Evolutionary conservation across 2,888 invertebrate species (phyloP).

Genomic region (Stomorhina lunata): DNA sequence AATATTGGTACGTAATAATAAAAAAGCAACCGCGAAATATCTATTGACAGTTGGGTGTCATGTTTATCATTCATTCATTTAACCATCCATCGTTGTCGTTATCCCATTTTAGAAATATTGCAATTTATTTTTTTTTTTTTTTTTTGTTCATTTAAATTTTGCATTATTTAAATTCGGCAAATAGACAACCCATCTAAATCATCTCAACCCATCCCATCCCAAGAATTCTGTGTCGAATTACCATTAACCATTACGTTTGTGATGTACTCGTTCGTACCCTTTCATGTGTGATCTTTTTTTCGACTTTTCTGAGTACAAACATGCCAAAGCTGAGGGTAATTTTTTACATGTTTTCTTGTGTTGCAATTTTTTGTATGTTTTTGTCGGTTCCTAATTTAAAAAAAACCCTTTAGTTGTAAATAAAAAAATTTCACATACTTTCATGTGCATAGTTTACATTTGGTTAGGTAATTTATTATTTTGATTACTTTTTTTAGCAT

Average conservation of each 20-base stretch:
- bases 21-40: constrained; percentile 79
- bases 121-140: constrained; percentile 76
- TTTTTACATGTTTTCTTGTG: constrained; percentile 66
- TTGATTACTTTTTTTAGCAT: constrained; percentile 75
- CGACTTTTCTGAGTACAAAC: constrained; percentile 63
- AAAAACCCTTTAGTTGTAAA: constrained; percentile 59
- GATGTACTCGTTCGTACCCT: constrained; percentile 66
- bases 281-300: constrained; percentile 62
- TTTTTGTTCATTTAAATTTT: constrained; percentile 59
- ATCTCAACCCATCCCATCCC: constrained; percentile 63
- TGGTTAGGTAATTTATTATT: constrained; percentile 80
- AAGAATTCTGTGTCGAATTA: constrained; percentile 76
- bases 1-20: constrained; percentile 69
- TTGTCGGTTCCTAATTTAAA: constrained; percentile 28
- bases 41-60: constrained; percentile 81
- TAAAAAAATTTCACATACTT: constrained; percentile 33
- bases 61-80: constrained; percentile 76
- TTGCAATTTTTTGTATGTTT: constrained; percentile 68
- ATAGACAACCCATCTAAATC: constrained; percentile 73
- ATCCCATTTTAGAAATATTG: constrained; percentile 77
- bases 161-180: constrained; percentile 66
- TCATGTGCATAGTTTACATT: constrained; percentile 64
- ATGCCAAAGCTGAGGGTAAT: constrained; percentile 75
- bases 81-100: constrained; percentile 72
- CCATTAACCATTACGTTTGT: constrained; percentile 74